phyloP scores from a whole-genome alignment of 2,888 invertebrate genomes.

The Cantharis flavilabris region DNA sequence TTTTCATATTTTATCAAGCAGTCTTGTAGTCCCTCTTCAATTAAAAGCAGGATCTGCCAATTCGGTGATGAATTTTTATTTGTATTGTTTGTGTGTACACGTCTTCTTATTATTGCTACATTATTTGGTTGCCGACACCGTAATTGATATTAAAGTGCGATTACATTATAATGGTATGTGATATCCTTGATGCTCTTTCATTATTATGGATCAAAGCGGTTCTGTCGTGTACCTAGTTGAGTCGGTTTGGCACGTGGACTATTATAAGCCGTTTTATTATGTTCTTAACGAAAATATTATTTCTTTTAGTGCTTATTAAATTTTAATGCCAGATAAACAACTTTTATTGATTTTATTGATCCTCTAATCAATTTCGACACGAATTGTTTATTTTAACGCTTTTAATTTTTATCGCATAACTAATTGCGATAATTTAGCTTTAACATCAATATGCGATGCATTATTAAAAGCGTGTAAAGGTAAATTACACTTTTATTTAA shows the following conservation, averaged over 20 bases:
- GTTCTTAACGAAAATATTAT: not conserved
- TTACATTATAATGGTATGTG: conserved; percentile 15
- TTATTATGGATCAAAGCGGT: not conserved
- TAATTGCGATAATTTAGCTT: too few relatives aligned
- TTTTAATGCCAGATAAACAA: not conserved
- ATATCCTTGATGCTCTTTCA: conserved; percentile 14
- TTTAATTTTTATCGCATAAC: not conserved
- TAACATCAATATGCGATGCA: not conserved
- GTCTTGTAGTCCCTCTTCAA: not conserved
- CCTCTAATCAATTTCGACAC: not conserved
- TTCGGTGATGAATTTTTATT: not conserved
- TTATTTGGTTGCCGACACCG: conserved; percentile 12
- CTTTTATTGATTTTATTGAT: not conserved
- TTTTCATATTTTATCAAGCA: not conserved
- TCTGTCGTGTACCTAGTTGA: not conserved
- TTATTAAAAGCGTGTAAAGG: too few relatives aligned
- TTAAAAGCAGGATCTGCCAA: not conserved
- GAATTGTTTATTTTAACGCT: not conserved
- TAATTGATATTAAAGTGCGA: conserved; percentile 26
- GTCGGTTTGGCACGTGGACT: not conserved
- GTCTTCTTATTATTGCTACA: conserved; percentile 16
- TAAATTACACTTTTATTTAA: not conserved
- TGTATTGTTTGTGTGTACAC: conserved; percentile 7
- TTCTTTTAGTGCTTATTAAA: not conserved
- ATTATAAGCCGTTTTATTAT: not conserved